These are phyloP conservation scores for Bombus cullumanus DNA, from an alignment of 1,140 invertebrate species.

Conservation along the genomic window DNA sequence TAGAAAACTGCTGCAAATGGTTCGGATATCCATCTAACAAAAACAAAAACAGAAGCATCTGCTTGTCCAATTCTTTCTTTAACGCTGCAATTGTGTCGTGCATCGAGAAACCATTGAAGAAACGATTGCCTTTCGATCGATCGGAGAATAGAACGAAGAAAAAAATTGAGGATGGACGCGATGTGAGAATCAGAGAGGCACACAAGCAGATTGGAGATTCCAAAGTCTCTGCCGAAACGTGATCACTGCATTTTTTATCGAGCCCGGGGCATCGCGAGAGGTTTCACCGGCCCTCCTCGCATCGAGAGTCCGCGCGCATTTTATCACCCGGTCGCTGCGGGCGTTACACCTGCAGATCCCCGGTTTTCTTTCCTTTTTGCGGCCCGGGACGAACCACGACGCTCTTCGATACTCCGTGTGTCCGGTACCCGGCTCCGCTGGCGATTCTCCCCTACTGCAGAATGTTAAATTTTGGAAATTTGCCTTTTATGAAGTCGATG, in stretches of 20 bases:
- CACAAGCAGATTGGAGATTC: constrained; percentile 59
- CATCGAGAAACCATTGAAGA: not conserved
- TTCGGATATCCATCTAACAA: not conserved
- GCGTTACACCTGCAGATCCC: constrained; percentile 75
- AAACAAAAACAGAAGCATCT: not conserved
- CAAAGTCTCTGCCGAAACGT: constrained; percentile 68
- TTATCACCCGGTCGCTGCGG: constrained; percentile 71
- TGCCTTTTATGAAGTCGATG: not conserved
- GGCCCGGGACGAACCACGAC: constrained; percentile 10
- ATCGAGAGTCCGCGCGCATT: constrained; percentile 66
- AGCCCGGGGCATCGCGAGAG: constrained; percentile 58
- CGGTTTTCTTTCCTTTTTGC: constrained; percentile 40
- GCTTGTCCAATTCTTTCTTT: no score
- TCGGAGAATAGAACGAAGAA: not conserved
- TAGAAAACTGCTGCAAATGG: no score
- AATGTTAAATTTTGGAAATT: not conserved
- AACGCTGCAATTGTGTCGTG: not conserved
- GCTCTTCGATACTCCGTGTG: constrained; percentile 13
- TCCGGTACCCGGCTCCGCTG: not conserved
- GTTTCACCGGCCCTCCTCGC: constrained; percentile 45
- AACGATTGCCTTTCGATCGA: constrained; percentile 16
- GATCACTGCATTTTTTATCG: constrained; percentile 71
- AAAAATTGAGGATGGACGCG: not conserved
- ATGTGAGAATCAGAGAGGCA: constrained; percentile 51
- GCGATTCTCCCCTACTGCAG: constrained; percentile 15